Evolutionary conservation across 2,113 vertebrate species (phyloP).

Genomic region (Lagopus muta): DNA sequence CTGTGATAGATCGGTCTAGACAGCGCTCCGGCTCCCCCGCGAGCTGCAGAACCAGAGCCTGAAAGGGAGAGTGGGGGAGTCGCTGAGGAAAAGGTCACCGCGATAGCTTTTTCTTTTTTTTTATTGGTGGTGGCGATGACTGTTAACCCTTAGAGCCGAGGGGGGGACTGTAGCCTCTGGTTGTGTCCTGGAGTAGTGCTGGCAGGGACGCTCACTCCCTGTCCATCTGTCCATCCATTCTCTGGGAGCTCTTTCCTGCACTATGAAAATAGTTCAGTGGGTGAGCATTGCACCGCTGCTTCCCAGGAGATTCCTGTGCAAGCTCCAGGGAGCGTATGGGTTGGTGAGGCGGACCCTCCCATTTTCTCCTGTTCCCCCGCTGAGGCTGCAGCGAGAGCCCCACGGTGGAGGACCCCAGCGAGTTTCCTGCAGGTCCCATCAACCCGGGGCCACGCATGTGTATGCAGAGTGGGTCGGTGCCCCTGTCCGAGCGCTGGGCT

Average conservation of each 20-base stretch:
- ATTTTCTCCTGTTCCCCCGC: not conserved
- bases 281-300: constrained; percentile 23
- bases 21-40: constrained; percentile 82
- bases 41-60: constrained; percentile 72
- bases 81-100: constrained; percentile 71
- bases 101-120: constrained; percentile 4
- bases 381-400: not conserved
- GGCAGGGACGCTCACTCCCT: not conserved
- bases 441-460: not conserved
- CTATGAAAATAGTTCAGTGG: constrained; percentile 59
- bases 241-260: constrained; percentile 37
- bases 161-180: not conserved
- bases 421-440: not conserved
- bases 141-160: constrained; percentile 69
- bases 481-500: not conserved
- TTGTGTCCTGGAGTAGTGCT: not conserved
- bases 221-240: not conserved
- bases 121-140: not conserved
- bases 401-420: not conserved
- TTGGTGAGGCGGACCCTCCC: not conserved
- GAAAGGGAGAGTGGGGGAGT: constrained; percentile 65
- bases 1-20: constrained; percentile 85
- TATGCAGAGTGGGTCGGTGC: not conserved
- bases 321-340: constrained; percentile 16
- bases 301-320: constrained; percentile 56